Conservation (phyloP, 2,797 vertebrate species). For the Sylvia borin region DNA sequence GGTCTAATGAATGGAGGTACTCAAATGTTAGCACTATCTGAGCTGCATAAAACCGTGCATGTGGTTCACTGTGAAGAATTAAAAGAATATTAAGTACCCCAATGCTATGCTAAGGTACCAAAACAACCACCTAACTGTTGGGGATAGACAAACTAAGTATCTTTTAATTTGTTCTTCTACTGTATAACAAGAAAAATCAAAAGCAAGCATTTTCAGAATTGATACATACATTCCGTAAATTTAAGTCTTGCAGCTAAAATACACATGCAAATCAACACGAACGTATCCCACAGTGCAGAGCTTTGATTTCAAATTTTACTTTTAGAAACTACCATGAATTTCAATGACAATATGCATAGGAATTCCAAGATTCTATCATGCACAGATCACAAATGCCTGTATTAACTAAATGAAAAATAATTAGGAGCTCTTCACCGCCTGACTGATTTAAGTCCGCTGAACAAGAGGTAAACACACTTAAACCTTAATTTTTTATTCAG, state of each 20-base stretch:
- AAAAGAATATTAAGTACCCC: slow-evolving; percentile 49
- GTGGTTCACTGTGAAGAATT: slow-evolving; percentile 88
- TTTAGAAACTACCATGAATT: background rate
- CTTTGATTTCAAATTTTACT: background rate
- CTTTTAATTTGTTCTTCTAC: background rate
- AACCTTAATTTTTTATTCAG: background rate
- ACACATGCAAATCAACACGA: background rate
- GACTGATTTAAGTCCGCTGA: background rate
- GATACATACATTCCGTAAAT: background rate
- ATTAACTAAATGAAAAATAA: background rate
- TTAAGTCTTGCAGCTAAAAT: background rate
- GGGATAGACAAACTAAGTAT: background rate
- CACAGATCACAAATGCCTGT: background rate
- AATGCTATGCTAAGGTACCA: background rate
- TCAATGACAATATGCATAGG: background rate
- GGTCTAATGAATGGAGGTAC: slow-evolving; percentile 99
- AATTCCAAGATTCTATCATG: background rate
- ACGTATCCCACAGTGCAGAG: background rate
- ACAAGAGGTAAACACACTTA: background rate
- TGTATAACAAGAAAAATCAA: background rate
- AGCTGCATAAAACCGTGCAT: slow-evolving; percentile 99
- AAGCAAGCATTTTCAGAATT: background rate
- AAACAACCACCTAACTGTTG: background rate
- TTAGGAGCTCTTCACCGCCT: background rate
- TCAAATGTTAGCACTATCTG: slow-evolving; percentile 99